Evolutionary conservation across 2,797 vertebrate species (phyloP), one percentile per base, ranked within the genome.

Genomic region (Podarcis lilfordi): DNA sequence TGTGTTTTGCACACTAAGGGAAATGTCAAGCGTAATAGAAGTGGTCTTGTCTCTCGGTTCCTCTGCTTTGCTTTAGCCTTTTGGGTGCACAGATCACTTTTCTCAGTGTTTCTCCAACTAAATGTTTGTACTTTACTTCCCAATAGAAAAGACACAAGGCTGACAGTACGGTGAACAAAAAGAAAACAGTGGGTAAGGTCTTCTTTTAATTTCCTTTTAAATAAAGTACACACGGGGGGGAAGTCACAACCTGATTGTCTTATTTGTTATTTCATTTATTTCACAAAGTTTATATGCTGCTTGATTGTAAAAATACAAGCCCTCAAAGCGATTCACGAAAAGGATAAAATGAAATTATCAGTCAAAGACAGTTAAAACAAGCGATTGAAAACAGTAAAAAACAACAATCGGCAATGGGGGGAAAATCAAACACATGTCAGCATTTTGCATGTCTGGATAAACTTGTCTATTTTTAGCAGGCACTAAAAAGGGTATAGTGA

Each of bases 161-260:
- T 90, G 99, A 99, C 96, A 99, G 98, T 96, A 98, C 98, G 0
- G 98, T 99, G 90, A 99, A 99, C 96, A 99, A 98, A 94, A 99
- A 99, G 98, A 99, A 98, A 97, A 98, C 98, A 85, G 96, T 98
- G 98, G 99, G 99, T 99, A 98, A 97, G 95, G 82, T 23, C 5
- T 61, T 69, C 72, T 59, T 0, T 45, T 61, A 45, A 25, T 91
- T 32, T 64, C 13, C 76, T 1, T 40, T 74, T 25, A 32, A 61
- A 27, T 23, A 61, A 80, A 86, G 45, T 69, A n/a, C 64, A 25
- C 8, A 25, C 13, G 0, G 13, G 13, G 32, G 45, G 50, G 50
- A 50, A 32, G 21, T 45, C 23, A 29, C 45, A n/a, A 43, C 29
- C 75, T 43, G 61, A 64, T 64, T 55, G 50, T 50, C 50, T 50